These are phyloP conservation scores for Odontocolon sp. DNA, from an alignment of 2,888 invertebrate genomes.

Conservation along the genomic window DNA sequence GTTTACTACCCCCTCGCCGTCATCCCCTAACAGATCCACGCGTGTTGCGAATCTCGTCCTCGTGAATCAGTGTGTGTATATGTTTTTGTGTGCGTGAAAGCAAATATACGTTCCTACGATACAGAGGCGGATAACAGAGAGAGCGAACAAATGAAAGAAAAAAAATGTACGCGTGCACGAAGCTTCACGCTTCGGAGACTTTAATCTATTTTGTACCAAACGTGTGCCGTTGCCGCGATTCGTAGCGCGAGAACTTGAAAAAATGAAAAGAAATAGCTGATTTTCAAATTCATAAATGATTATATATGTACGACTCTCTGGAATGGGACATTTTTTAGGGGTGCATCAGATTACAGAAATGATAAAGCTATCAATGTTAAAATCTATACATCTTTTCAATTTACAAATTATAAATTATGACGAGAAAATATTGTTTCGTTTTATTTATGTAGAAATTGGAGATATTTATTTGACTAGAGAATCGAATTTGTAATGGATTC, in stretches of 20 bases:
- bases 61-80: too few relatives aligned
- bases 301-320: too few relatives aligned
- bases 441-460: not conserved
- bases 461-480: too few relatives aligned
- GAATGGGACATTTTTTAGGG: too few relatives aligned
- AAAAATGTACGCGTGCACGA: slow-evolving; percentile 43
- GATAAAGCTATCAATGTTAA: too few relatives aligned
- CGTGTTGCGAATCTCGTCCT: slow-evolving; percentile 37
- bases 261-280: slow-evolving; percentile 27
- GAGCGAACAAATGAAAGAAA: slow-evolving; percentile 5
- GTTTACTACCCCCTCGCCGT: slow-evolving; percentile 11
- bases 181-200: slow-evolving; percentile 65
- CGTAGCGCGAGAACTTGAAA: not conserved
- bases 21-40: slow-evolving; percentile 34
- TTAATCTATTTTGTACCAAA: slow-evolving; percentile 68
- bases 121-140: slow-evolving; percentile 10
- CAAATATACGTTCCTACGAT: not conserved
- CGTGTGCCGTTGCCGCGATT: not conserved
- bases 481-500: not conserved
- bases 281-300: slow-evolving; percentile 2
- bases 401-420: too few relatives aligned
- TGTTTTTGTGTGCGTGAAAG: slow-evolving; percentile 10
- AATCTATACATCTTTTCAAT: too few relatives aligned
- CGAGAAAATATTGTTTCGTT: not conserved
- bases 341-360: too few relatives aligned